Base-by-base conservation (phyloP, 1,140 invertebrate genomes). In the Aricia agestis region DNA sequence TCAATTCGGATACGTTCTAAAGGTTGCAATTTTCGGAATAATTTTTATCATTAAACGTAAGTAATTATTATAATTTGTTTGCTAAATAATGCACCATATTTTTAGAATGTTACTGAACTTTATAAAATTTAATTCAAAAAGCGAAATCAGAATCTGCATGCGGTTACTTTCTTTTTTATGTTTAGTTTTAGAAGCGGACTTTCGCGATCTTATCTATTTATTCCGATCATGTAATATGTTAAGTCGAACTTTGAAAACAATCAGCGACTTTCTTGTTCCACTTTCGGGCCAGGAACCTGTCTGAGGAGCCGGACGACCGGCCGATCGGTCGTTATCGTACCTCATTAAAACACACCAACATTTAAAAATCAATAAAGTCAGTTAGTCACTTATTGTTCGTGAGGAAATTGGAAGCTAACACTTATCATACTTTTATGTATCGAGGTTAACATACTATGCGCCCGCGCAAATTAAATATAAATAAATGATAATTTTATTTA, bases 311-410 rank as follows among this genome's bases (percentile, higher is more conserved):
- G 66, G 70, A 59, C 19, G 69, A 70, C 66, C 70, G 45, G 59
- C 17, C 59, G 70, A 57, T 71, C 69, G 70, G 63, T 71, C 69
- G 71, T 71, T 75, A 75, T 73, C 59, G 70, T 75, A 71, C 59
- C 69, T 70, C 41, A 72, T 75, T 76, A 57, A 70, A 72, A 69
- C 41, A 69, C 73, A 72, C 69, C 69, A 69, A 73, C 67, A 59
- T 73, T 76, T 76, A 61, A 73, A 76, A 76, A 61, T 76, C 69
- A 76, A 73, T 73, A 68, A 66, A 58, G 68, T 19, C 67, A 45
- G 68, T 68, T 68, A 68, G 25, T 69, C 57, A 69, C 68, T 59
- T 13, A 10, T 13, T 63, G 58, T 63, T 69, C 31, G 57, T 10
- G 32, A 58, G 59, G 59, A 69, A 69, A 61, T 36, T 69, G 10